phyloP scores from a whole-genome alignment of 2,888 invertebrate species.

The Philonicus albiceps region DNA sequence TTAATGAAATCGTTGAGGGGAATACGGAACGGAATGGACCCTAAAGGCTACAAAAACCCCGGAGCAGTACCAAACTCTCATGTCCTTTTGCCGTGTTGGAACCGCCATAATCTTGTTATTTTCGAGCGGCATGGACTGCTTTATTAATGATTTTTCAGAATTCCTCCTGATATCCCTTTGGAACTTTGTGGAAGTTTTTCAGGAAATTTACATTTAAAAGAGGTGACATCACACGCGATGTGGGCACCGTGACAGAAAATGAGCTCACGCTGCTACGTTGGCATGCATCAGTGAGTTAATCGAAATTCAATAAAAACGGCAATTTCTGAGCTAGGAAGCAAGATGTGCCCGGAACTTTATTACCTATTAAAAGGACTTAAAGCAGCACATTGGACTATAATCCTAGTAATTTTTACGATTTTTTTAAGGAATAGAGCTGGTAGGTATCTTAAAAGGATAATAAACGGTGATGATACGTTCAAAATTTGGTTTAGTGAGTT shows the following conservation, averaged over 20 bases:
- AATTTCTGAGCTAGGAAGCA: background rate
- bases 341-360: background rate
- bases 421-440: background rate
- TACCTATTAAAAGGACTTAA: background rate
- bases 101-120: background rate
- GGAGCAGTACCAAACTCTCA: background rate
- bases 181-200: background rate
- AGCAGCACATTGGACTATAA: background rate
- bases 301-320: background rate
- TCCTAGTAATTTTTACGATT: background rate
- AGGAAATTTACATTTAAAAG: background rate
- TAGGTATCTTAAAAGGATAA: background rate
- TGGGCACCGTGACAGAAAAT: background rate
- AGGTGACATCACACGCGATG: background rate
- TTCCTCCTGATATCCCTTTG: background rate
- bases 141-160: background rate
- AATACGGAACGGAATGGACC: background rate
- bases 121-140: background rate
- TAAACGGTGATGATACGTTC: background rate
- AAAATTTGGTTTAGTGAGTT: background rate
- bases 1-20: background rate
- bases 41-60: background rate
- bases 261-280: background rate
- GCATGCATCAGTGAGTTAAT: background rate
- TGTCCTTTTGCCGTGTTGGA: background rate